phyloP scores from a whole-genome alignment of 2,888 invertebrate species.

The Caenorhabditis panamensis region DNA sequence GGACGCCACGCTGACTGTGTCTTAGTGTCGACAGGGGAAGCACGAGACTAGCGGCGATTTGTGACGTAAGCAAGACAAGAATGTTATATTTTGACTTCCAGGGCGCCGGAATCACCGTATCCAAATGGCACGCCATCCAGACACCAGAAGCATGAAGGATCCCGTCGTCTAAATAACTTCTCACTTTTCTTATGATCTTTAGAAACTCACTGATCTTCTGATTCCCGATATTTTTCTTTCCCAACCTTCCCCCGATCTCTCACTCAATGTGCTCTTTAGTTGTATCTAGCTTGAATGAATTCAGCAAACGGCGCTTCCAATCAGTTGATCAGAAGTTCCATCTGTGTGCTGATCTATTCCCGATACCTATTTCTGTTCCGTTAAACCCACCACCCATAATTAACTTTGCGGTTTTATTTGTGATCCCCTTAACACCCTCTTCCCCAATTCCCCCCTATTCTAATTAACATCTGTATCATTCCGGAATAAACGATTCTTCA shows the following conservation, averaged over 20 bases:
- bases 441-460: slow-evolving; percentile 1
- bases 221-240: too few relatives aligned
- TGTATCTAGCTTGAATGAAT: too few relatives aligned
- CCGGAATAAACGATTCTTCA: not conserved
- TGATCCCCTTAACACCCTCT: slow-evolving; percentile 38
- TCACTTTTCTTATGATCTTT: too few relatives aligned
- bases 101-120: slow-evolving; percentile 76
- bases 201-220: too few relatives aligned
- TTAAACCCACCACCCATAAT: slow-evolving; percentile 4
- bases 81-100: slow-evolving; percentile 34
- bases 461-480: not conserved
- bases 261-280: too few relatives aligned
- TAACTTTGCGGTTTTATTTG: slow-evolving; percentile 56
- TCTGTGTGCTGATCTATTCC: too few relatives aligned
- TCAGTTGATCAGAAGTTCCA: too few relatives aligned
- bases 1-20: slow-evolving; percentile 46
- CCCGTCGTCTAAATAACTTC: not conserved
- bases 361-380: not conserved
- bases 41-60: slow-evolving; percentile 24
- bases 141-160: slow-evolving; percentile 30
- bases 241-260: too few relatives aligned
- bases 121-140: slow-evolving; percentile 76
- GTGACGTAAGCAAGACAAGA: slow-evolving; percentile 27
- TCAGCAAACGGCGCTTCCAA: too few relatives aligned
- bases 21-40: not conserved